phyloP scores from a whole-genome alignment of 2,888 invertebrate genomes.

The Hypena proboscidalis region DNA sequence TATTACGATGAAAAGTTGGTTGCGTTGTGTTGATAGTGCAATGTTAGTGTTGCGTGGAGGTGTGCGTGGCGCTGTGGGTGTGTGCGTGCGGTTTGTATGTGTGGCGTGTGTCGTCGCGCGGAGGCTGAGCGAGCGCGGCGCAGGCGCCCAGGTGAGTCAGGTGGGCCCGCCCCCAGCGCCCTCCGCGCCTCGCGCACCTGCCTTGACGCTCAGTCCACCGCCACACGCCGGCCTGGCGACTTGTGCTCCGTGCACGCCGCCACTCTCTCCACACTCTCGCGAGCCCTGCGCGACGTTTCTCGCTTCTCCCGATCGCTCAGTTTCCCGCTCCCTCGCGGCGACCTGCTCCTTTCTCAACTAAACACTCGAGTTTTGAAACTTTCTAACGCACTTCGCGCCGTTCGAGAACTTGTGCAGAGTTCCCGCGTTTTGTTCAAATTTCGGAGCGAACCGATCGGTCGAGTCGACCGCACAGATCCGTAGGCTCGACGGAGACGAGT shows the following conservation, averaged over 20 bases:
- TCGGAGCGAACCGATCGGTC: constrained; percentile 43
- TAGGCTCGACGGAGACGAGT: constrained; percentile 44
- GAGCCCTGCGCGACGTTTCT: constrained; percentile 80
- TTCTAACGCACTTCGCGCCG: constrained; percentile 48
- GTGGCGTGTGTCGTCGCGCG: constrained; percentile 39
- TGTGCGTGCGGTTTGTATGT: constrained; percentile 19
- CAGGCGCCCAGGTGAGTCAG: constrained; percentile 84
- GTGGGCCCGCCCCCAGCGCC: constrained; percentile 81
- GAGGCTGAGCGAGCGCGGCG: constrained; percentile 63
- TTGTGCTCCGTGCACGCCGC: constrained; percentile 83
- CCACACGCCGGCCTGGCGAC: constrained; percentile 78
- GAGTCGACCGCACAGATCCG: constrained; percentile 33
- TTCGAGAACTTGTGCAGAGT: constrained; percentile 64
- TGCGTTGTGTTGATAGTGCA: constrained; percentile 34
- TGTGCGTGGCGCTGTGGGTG: constrained; percentile 34
- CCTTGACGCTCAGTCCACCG: constrained; percentile 74
- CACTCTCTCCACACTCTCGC: constrained; percentile 82
- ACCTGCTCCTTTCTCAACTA: constrained; percentile 60
- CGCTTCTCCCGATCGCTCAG: constrained; percentile 78
- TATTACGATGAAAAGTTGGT: constrained; percentile 39
- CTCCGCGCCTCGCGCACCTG: constrained; percentile 77
- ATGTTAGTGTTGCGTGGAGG: constrained; percentile 32
- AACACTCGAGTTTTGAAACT: constrained; percentile 61
- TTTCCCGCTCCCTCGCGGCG: constrained; percentile 75
- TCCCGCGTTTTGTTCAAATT: constrained; percentile 60